Percentiles rank a stretch among this genome's conserved stretches.
Conservation (phyloP, 2,888 invertebrate genomes). For the Scrobipalpa costella region DNA sequence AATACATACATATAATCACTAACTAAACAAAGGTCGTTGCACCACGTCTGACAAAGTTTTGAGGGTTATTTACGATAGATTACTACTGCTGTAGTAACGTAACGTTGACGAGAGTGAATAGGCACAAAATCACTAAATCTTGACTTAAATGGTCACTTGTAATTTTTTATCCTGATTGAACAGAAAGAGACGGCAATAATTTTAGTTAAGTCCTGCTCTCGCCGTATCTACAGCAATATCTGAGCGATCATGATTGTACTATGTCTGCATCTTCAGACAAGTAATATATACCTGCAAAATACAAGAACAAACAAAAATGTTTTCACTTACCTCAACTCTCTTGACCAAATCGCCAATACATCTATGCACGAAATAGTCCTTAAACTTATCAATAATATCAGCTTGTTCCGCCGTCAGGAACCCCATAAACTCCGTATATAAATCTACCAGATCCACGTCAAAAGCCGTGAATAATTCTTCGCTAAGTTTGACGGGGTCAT, state of each 20-base stretch:
- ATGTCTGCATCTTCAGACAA: too few species aligned
- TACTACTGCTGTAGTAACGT: not conserved
- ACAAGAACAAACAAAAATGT: not conserved
- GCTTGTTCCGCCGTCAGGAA: conserved; percentile 68
- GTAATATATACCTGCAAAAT: not conserved
- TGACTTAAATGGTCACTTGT: too few species aligned
- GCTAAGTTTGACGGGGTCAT: conserved; percentile 47
- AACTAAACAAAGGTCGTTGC: too few species aligned
- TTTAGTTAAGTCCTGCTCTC: too few species aligned
- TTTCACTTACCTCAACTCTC: conserved; percentile 54
- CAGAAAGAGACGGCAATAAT: too few species aligned
- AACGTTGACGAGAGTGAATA: too few species aligned
- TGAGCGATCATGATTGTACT: too few species aligned
- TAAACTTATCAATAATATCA: conserved; percentile 51
- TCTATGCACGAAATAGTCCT: conserved; percentile 59
- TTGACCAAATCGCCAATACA: conserved; percentile 51
- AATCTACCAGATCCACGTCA: conserved; percentile 48
- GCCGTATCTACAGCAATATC: too few species aligned
- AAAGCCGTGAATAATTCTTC: conserved; percentile 42
- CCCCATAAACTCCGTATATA: conserved; percentile 62
- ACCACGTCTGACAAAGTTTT: too few species aligned
- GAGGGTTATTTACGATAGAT: too few species aligned
- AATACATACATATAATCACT: not conserved
- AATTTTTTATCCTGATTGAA: too few species aligned
- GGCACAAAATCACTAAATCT: too few species aligned